Base-by-base conservation (phyloP, 92 coral and sea anemone genomes). In the Scolanthus callimorphus region DNA sequence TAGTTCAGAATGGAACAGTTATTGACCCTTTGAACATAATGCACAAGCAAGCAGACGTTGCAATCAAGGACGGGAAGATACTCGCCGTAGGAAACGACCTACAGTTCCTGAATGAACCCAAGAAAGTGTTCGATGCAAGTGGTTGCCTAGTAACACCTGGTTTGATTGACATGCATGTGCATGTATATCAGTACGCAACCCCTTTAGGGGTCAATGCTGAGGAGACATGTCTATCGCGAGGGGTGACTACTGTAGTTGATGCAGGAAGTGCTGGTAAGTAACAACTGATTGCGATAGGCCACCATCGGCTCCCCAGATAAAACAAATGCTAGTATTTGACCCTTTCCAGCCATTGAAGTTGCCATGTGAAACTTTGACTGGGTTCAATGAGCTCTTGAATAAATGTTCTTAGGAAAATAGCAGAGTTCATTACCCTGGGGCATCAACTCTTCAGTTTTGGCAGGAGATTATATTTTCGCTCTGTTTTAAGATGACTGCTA, bases 201-300 rank as follows among this genome's bases (percentile, higher is more conserved):
- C 79, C 85, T 0, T 57, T 90, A 20, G 97, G 94, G 13, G 75
- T 81, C 19, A 60, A 77, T 51, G 66, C 76, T 1, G 97, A 90
- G 25, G 67, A 67, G n/a, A 57, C 78, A 0, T 90, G 90, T 27
- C 71, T 90, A 28, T 59, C 86, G n/a, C 55, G 90, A 34, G 97
- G 97, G 20, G 97, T 85, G 17, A 85, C 97, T 13, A 85, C 97
- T 1, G 97, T 81, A 39, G 90, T 90, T 11, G 97, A 90, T 74
- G 97, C 97, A 20, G 97, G 97, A 2, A 80, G 90, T 74, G 90
- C 97, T 63, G 97, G 97, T 85, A 52, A 10, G 44, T 8, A 20
- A 6, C 8, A 34, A 15, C 41, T 6, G n/a, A n/a, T n/a, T n/a
- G n/a, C n/a, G n/a, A n/a, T n/a, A n/a, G n/a, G n/a, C n/a, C n/a